Evolutionary conservation across 2,113 vertebrate species (phyloP), one percentile per base, ranked within the genome.

Genomic region (Gavia stellata): DNA sequence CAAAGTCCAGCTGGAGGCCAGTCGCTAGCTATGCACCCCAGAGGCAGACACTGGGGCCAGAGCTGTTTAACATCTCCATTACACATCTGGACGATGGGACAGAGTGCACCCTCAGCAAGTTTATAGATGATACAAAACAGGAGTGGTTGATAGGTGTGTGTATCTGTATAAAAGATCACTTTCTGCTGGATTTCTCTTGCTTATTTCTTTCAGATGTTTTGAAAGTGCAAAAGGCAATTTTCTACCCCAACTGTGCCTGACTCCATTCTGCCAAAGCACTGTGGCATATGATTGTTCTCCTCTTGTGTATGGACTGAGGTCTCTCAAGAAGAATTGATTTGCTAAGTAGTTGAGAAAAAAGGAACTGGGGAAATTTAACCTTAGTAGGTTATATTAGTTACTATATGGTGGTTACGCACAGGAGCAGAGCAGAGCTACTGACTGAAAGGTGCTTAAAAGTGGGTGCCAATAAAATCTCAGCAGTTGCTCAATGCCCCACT

Each of bases 141-240:
- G 58, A 82, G 31, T 16, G 13, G 12, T 49, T 78, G 52, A 44
- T 55, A 75, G 34, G 24, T 74, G 56, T 47, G 33, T 14, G 7
- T 44, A 10, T 58, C 58, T 59, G 1, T 26, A 19, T 17, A 71
- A 95, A 86, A 45, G 38, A 82, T 24, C 44, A 25, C 68, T 93
- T 96, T 96, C 63, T 93, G 65, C 50, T 92, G 66, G 55, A 70
- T 90, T 96, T 94, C 16, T 67, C 56, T 68, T n/a, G 45, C 66
- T 73, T 50, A 29, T 84, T 66, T 67, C 34, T 62, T 78, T 70
- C 47, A 4, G 12, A 47, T 36, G 34, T 55, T 96, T 88, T 81
- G 70, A 62, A 94, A 92, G 56, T 20, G 34, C 26, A 93, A 79
- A 83, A 95, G 71, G 82, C 58, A 81, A 79, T 97, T 97, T 97